These are phyloP conservation scores for Lates japonicus DNA, from an alignment of 2,797 vertebrate genomes.

Conservation along the genomic window DNA sequence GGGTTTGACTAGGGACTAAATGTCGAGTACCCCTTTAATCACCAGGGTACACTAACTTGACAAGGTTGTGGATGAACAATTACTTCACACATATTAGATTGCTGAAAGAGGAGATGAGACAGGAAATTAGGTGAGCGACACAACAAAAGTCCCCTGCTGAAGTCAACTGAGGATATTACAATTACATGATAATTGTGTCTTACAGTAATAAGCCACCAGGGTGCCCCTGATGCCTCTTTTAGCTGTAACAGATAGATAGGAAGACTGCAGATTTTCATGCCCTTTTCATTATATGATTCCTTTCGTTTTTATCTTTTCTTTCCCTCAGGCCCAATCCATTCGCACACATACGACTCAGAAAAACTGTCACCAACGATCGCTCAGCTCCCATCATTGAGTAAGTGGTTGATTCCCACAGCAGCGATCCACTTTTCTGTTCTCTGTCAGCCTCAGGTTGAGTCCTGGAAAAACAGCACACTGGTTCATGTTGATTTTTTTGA, in stretches of 20 bases:
- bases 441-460: slow-evolving; percentile 45
- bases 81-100: neutral
- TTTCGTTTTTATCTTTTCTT: slow-evolving; percentile 18
- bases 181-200: neutral
- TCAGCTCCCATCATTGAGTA: slow-evolving; percentile 91
- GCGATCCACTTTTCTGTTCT: slow-evolving; percentile 22
- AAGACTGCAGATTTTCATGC: neutral
- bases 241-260: neutral
- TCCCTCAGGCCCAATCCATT: slow-evolving; percentile 88
- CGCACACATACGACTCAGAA: slow-evolving; percentile 89
- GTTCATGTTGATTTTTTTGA: slow-evolving; percentile 24
- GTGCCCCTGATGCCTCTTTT: neutral
- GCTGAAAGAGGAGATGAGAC: neutral
- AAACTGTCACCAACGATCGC: slow-evolving; percentile 91
- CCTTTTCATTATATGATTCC: neutral
- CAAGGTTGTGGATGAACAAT: neutral
- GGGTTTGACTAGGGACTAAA: neutral
- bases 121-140: neutral
- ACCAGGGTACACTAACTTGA: neutral
- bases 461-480: slow-evolving; percentile 50
- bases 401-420: slow-evolving; percentile 39
- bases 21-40: neutral
- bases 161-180: neutral
- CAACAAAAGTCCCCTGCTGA: neutral
- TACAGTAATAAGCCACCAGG: neutral